These are phyloP conservation scores for Argyresthia goedartella DNA, from an alignment of 2,888 invertebrate genomes.

Conservation along the genomic window DNA sequence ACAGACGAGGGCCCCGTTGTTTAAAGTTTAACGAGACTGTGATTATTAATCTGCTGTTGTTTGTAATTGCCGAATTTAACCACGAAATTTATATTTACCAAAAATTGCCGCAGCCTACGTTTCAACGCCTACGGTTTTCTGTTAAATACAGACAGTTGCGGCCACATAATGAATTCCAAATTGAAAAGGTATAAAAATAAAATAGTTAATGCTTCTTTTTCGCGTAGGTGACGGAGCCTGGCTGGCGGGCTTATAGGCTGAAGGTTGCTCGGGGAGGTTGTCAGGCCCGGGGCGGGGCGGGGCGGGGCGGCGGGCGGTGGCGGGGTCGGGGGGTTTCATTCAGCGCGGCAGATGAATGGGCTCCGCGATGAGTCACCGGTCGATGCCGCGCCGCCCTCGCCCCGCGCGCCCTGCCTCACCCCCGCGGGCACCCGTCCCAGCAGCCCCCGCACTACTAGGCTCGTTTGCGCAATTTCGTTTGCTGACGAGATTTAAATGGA, in stretches of 20 bases:
- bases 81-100: no score
- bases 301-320: constrained; percentile 21
- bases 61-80: no score
- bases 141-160: no score
- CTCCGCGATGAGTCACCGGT: constrained; percentile 60
- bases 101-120: no score
- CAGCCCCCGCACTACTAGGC: not conserved
- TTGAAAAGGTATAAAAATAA: no score
- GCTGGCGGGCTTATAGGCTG: not conserved
- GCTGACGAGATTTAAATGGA: not conserved
- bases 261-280: not conserved
- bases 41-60: no score
- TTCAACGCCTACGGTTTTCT: no score
- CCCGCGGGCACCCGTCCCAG: constrained; percentile 10
- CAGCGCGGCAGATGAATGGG: constrained; percentile 66
- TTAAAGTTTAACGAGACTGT: no score
- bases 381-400: constrained; percentile 34
- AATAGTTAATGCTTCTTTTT: not conserved
- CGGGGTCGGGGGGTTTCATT: constrained; percentile 52
- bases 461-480: not conserved
- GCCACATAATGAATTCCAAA: no score
- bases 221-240: not conserved
- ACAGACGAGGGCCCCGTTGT: no score
- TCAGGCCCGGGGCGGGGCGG: constrained; percentile 13
- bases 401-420: constrained; percentile 15